Conservation (phyloP, 1,140 invertebrate genomes). For the Propsilocerus akamusi region DNA sequence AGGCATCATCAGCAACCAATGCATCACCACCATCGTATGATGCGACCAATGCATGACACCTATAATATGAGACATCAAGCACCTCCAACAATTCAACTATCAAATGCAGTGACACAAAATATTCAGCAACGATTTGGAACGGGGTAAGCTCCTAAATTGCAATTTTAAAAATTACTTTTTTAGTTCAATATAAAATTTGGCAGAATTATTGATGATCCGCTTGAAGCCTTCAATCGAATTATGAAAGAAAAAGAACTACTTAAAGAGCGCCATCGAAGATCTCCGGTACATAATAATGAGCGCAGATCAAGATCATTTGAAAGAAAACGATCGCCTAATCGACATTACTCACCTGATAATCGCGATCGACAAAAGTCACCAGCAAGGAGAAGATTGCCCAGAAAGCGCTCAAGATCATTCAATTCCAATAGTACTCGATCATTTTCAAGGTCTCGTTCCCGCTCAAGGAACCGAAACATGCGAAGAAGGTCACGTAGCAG, state of each 20-base stretch:
- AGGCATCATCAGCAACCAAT: not conserved
- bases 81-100: conserved; percentile 21
- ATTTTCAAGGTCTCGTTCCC: conserved; percentile 17
- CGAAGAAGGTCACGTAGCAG: not conserved
- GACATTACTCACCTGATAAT: conserved; percentile 14
- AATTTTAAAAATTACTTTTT: not conserved
- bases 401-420: conserved; percentile 27
- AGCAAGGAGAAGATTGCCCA: conserved; percentile 5
- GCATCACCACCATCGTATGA: not conserved
- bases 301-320: conserved; percentile 17
- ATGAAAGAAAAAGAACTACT: conserved; percentile 62
- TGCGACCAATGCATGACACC: not conserved
- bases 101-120: conserved; percentile 15
- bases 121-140: conserved; percentile 13
- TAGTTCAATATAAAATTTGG: not conserved
- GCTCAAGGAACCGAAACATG: conserved; percentile 1
- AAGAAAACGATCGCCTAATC: conserved; percentile 9
- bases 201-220: conserved; percentile 57
- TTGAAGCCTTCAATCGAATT: conserved; percentile 71
- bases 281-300: conserved; percentile 13
- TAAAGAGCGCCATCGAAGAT: conserved; percentile 33
- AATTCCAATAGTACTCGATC: conserved; percentile 30
- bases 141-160: conserved; percentile 7
- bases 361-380: not conserved
- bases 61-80: not conserved